Conservation (phyloP, 64 coral and sea anemone species). For the Actinia tenebrosa region DNA sequence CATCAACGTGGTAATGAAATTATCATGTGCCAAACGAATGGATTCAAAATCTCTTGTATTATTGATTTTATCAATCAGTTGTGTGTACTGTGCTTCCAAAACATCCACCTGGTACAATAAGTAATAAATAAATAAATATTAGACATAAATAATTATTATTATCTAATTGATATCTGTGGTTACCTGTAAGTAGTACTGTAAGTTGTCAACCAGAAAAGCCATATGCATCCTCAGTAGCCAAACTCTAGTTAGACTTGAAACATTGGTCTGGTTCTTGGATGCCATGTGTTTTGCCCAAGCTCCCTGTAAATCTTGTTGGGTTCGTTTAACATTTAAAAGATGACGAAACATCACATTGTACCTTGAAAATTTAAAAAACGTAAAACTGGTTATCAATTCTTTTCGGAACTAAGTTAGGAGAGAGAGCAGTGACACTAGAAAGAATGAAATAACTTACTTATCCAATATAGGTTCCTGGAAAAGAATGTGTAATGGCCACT, state of each 20-base stretch:
- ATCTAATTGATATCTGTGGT: neutral
- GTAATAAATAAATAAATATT: neutral
- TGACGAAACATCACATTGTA: constrained; percentile 87
- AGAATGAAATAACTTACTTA: constrained; percentile 56
- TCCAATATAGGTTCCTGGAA: constrained; percentile 72
- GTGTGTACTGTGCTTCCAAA: constrained; percentile 77
- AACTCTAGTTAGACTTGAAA: constrained; percentile 49
- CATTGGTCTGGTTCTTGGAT: constrained; percentile 38
- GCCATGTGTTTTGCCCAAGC: constrained; percentile 88
- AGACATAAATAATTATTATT: neutral
- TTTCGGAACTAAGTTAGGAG: too few relatives aligned
- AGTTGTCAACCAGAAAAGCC: constrained; percentile 92
- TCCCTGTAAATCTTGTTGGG: constrained; percentile 85
- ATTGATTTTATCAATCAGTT: constrained; percentile 83
- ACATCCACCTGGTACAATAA: constrained; percentile 73
- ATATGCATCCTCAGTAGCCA: constrained; percentile 98
- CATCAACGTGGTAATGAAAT: constrained; percentile 87
- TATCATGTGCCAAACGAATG: constrained; percentile 86
- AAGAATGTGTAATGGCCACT: constrained; percentile 94
- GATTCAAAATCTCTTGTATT: constrained; percentile 91
- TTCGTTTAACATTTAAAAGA: constrained; percentile 91
- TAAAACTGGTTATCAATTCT: neutral
- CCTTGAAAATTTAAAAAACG: constrained; percentile 35
- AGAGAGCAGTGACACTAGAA: too few relatives aligned
- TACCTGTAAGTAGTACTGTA: constrained; percentile 99